Evolutionary conservation across 2,797 vertebrate species (phyloP), one percentile per base, ranked within the genome.

Genomic region (Pagetopsis macropterus): DNA sequence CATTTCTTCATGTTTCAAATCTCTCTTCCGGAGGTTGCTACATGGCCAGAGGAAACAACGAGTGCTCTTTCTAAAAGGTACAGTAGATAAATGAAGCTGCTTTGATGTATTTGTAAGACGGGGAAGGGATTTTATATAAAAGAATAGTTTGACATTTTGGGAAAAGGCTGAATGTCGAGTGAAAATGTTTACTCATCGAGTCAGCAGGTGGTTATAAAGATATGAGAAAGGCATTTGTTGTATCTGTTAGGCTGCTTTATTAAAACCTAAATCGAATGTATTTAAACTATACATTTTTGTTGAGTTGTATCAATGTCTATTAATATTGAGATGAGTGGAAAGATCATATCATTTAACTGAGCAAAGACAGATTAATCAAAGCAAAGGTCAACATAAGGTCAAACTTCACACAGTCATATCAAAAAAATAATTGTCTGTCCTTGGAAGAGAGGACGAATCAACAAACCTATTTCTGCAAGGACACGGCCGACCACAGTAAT

Each of bases 401-500:
- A 55, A 56, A 67, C 23, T 70, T 19, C 40, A 65, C 52, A 58
- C 8, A 59, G 27, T 7, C 9, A 46, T 7, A 27, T 2, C 1
- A 57, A 48, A 51, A 15, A 46, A 9, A 0, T 37, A 0, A 31
- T 55, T 50, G 55, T 60, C 45, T 60, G 58, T 49, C 58, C 54
- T 59, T 45, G 11, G 2, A 19, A 3, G 46, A 9, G 8, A 3
- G 37, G 16, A 27, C 37, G 50, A 16, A 17, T 12, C 59, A 46
- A n/a, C 50, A 55, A 51, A 62, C 44, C 3, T 12, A 46, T 56
- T 40, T 31, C 19, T 65, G 62, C 10, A 58, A 40, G 50, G 14
- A 58, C 23, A 17, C 31, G 31, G 10, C 51, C 55, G 46, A 73
- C n/a, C 8, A 6, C 56, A 71, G 60, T 45, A 48, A 41, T 44